Evolutionary conservation across 2,113 vertebrate genomes (phyloP).

Genomic region (Gobio gobio): DNA sequence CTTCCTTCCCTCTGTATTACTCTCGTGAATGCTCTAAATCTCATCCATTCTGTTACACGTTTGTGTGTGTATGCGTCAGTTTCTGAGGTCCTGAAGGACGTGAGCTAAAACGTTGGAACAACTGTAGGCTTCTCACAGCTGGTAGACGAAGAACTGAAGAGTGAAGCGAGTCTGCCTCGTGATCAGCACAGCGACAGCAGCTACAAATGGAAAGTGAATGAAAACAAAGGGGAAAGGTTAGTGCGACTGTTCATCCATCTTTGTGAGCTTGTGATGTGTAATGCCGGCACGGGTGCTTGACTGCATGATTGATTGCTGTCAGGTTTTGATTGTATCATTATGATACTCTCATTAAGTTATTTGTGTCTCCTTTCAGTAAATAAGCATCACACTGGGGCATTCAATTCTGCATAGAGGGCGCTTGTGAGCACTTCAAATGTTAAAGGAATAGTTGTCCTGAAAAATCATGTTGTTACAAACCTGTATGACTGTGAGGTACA

Average conservation of each 20-base stretch:
- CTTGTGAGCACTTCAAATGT: background rate
- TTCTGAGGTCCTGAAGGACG: conserved; percentile 2
- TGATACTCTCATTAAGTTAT: background rate
- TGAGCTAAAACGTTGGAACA: background rate
- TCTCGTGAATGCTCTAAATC: conserved; percentile 6
- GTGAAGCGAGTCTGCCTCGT: conserved; percentile 37
- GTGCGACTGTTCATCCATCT: conserved; percentile 1
- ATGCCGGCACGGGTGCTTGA: conserved; percentile 11
- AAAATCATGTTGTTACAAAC: background rate
- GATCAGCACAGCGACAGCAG: conserved; percentile 37
- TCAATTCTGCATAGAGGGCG: background rate
- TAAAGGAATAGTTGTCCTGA: background rate
- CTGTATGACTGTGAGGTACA: background rate
- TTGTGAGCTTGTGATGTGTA: conserved; percentile 14
- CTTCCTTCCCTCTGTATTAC: background rate
- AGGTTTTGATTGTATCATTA: conserved; percentile 12
- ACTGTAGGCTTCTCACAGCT: conserved; percentile 32
- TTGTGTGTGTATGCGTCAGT: conserved; percentile 15
- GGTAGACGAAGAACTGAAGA: conserved; percentile 41
- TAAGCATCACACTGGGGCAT: background rate
- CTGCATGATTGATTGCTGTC: conserved; percentile 38
- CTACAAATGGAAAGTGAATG: conserved; percentile 49
- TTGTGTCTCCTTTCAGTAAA: background rate
- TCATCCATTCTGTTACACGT: background rate
- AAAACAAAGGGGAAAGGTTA: conserved; percentile 30